A percentile compares a stretch with the other conserved stretches of the same genome.
Evolutionary conservation across 2,113 vertebrate species (phyloP).

Genomic region (Noturus placidus): DNA sequence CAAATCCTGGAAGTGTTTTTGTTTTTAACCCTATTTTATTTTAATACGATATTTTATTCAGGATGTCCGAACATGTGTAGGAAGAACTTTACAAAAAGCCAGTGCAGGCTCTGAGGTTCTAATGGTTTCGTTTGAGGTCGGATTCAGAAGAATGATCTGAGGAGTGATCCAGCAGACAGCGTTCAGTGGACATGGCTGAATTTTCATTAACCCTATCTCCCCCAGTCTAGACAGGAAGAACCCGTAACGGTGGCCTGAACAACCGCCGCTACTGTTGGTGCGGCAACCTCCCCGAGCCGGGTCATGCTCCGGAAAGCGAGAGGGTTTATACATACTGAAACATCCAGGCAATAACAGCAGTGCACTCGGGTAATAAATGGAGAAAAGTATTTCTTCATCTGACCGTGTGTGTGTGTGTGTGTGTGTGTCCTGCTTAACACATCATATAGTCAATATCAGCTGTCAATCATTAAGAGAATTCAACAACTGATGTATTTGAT

Average conservation of each 20-base stretch:
- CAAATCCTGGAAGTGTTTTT: not conserved
- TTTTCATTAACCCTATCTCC: constrained; percentile 75
- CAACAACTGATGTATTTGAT: not conserved
- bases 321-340: not conserved
- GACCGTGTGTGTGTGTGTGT: not conserved
- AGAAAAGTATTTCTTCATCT: not conserved
- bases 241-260: constrained; percentile 51
- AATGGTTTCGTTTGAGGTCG: not conserved
- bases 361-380: not conserved
- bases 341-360: not conserved
- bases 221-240: constrained; percentile 77
- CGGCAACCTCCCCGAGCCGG: constrained; percentile 36
- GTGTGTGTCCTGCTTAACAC: not conserved
- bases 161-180: constrained; percentile 61
- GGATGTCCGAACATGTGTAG: not conserved
- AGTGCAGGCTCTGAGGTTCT: no score
- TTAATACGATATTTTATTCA: no score
- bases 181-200: constrained; percentile 63
- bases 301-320: not conserved
- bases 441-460: not conserved
- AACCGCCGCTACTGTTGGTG: constrained; percentile 59
- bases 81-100: not conserved
- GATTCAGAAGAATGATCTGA: constrained; percentile 51
- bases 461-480: not conserved
- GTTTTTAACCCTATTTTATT: no score